phyloP scores from a whole-genome alignment of 2,113 vertebrate genomes.

The Chionodraco myersi region DNA sequence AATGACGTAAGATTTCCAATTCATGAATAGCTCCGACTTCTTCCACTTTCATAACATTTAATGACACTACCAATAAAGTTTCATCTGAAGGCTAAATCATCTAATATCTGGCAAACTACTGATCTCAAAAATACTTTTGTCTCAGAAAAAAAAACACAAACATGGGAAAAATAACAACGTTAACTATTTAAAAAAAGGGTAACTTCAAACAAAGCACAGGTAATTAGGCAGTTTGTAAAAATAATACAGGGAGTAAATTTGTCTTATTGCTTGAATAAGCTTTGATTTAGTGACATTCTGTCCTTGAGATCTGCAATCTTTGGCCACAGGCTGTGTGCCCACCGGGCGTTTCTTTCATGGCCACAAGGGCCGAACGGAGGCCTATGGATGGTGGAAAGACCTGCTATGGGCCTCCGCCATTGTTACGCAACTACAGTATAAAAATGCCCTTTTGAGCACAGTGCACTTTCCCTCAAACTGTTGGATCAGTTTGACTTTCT shows the following conservation, averaged over 20 bases:
- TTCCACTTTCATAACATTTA: constrained; percentile 29
- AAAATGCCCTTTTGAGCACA: constrained; percentile 45
- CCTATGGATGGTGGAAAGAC: constrained; percentile 30
- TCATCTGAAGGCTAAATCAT: constrained; percentile 25
- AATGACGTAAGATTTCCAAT: constrained; percentile 9
- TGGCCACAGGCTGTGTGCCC: constrained; percentile 61
- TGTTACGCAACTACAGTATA: constrained; percentile 28
- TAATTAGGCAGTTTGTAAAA: constrained; percentile 42
- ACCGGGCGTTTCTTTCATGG: constrained; percentile 37
- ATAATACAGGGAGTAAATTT: constrained; percentile 50
- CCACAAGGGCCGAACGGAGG: constrained; percentile 26
- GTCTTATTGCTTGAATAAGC: constrained; percentile 80
- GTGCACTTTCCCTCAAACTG: constrained; percentile 23
- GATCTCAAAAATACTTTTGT: constrained; percentile 15
- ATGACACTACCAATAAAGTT: constrained; percentile 29
- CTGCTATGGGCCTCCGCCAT: constrained; percentile 36
- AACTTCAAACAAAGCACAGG: constrained; percentile 36
- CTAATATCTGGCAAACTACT: constrained; percentile 33
- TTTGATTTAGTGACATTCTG: constrained; percentile 54
- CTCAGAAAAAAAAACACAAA: constrained; percentile 26
- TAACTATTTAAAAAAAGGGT: constrained; percentile 57
- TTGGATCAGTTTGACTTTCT: constrained; percentile 18
- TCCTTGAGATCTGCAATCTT: constrained; percentile 45
- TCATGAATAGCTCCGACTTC: neutral
- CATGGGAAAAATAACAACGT: constrained; percentile 20